phyloP scores from a whole-genome alignment of 2,113 vertebrate species.

The Atractosteus spatula region DNA sequence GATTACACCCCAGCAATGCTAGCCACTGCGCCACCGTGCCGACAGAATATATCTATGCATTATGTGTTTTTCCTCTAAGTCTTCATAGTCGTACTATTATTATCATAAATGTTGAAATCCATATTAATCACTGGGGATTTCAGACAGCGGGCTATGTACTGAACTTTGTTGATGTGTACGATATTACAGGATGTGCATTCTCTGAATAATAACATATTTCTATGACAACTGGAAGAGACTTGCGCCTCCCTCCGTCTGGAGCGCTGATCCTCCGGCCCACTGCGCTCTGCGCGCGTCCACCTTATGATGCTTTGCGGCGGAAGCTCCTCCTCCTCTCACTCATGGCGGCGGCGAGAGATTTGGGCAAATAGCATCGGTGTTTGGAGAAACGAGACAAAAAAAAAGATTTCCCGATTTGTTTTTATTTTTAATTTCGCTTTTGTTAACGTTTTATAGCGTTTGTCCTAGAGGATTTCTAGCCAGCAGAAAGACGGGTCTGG shows the following conservation, averaged over 20 bases:
- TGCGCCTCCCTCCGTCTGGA: slow-evolving; percentile 17
- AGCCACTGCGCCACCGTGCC: too few relatives aligned
- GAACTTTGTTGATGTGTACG: too few relatives aligned
- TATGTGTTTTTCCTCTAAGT: too few relatives aligned
- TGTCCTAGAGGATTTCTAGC: slow-evolving; percentile 1
- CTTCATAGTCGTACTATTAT: too few relatives aligned
- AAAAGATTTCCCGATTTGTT: not conserved
- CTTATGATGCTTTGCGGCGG: slow-evolving; percentile 32
- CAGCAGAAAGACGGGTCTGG: slow-evolving; percentile 40
- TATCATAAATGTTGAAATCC: too few relatives aligned
- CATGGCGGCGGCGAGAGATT: slow-evolving; percentile 33
- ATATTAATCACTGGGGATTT: too few relatives aligned
- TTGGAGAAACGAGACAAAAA: not conserved
- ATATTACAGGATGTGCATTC: too few relatives aligned
- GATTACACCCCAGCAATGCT: too few relatives aligned
- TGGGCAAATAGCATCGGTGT: slow-evolving; percentile 1
- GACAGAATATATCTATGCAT: too few relatives aligned
- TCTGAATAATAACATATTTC: too few relatives aligned
- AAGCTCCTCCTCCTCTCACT: slow-evolving; percentile 28
- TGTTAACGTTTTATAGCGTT: not conserved
- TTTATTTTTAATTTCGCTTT: not conserved
- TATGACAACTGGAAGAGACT: not conserved
- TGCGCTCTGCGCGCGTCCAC: not conserved
- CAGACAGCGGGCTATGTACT: too few relatives aligned
- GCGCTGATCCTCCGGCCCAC: not conserved